Base-by-base conservation (phyloP, 2,797 vertebrate species). In the Smutsia temminckii region DNA sequence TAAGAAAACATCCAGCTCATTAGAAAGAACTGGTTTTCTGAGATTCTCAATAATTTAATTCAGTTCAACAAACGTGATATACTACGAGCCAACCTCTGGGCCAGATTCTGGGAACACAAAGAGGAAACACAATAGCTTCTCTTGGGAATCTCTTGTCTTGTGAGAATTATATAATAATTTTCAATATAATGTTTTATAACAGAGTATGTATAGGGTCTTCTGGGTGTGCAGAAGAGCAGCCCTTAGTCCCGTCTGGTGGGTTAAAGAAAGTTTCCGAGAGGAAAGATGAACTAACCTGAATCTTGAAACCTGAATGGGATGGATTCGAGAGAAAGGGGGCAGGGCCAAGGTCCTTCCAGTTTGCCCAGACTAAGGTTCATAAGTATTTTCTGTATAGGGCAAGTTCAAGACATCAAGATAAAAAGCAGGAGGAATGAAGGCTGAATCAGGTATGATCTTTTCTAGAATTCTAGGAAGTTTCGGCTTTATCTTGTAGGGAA, bases 21-120 rank as follows among this genome's bases (percentile, higher is more conserved):
- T 81, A 78, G 71, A n/a, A 81, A 91, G 20, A 79, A 23, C 7
- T 92, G 23, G 17, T 63, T 90, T 95, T 87, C 59, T 92, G 46
- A 71, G 61, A 90, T 79, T 79, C 72, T 87, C 27, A 66, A 42
- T 64, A 64, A 66, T 80, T 79, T 89, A 86, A 40, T 79, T 69
- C 14, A 20, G 20, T 46, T 96, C 72, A 77, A 75, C 71, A 92
- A 92, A 88, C 4, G 29, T 77, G 77, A 71, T 91, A 34, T 94
- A 2, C 11, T 69, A 29, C 20, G 16, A 75, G 2, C 74, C 13
- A 89, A 16, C 27, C 37, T 51, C 20, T 55, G 29, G 80, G 25
- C 32, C 71, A 84, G n/a, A 69, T 11, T 1, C 37, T 80, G 53
- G 8, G 34, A 49, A 84, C 40, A 77, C 21, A 72, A 64, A 85